Percentiles rank a stretch among this genome's conserved stretches.
phyloP scores from a whole-genome alignment of 2,888 invertebrate genomes.

The Lagria hirta region DNA sequence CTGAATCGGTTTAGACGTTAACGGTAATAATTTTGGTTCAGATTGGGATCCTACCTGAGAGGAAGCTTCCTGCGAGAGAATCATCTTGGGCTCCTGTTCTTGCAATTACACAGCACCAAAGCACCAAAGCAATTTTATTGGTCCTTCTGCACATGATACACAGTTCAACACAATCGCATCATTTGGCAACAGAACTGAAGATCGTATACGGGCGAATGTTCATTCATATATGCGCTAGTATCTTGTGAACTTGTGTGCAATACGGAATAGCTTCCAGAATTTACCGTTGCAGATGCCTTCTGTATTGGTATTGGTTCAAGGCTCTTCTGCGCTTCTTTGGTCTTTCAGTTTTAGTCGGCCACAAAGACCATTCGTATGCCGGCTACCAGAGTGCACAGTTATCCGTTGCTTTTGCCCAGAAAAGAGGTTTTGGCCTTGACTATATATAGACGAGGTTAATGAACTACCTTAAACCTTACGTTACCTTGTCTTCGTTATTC shows the following conservation, averaged over 20 bases:
- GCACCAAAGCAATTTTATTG: constrained; percentile 37
- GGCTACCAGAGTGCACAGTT: constrained; percentile 46
- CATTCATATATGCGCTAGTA: constrained; percentile 51
- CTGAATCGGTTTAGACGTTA: constrained; percentile 31
- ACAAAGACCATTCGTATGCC: constrained; percentile 42
- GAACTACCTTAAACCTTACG: constrained; percentile 46
- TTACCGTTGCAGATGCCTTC: constrained; percentile 48
- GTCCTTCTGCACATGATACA: constrained; percentile 38
- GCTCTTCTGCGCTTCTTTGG: constrained; percentile 35
- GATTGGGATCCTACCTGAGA: constrained; percentile 66
- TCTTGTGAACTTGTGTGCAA: constrained; percentile 47
- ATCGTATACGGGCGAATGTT: constrained; percentile 36
- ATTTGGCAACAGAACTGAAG: constrained; percentile 28
- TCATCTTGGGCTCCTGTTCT: constrained; percentile 64
- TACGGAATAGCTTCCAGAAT: constrained; percentile 51
- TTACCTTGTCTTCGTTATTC: constrained; percentile 38
- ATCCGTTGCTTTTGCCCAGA: constrained; percentile 39
- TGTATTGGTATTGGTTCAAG: constrained; percentile 40
- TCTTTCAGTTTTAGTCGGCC: constrained; percentile 41
- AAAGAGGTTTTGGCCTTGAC: constrained; percentile 44
- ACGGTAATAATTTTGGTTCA: constrained; percentile 26
- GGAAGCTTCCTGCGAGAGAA: constrained; percentile 78
- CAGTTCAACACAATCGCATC: constrained; percentile 45
- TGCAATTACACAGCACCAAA: constrained; percentile 42
- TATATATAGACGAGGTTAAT: constrained; percentile 44